Base-by-base conservation (phyloP, 1,140 invertebrate species). In the Sarcophaga peregrina region DNA sequence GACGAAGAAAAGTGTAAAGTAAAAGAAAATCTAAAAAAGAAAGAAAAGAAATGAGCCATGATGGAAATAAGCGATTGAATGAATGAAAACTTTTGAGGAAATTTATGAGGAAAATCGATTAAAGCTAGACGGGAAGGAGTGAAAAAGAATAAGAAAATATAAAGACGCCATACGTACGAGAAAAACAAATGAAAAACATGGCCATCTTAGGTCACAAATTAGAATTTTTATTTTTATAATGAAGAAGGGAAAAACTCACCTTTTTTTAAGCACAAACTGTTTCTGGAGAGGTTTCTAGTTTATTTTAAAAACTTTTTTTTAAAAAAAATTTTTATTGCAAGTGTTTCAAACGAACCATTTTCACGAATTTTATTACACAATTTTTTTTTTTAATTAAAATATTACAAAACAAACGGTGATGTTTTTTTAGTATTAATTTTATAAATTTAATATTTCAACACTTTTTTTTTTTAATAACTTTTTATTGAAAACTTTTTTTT, bases 291-390 rank as follows among this genome's bases (percentile, higher is more conserved):
- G 20, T 68, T 68, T 9, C 17, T 20, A 68, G 9, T 68, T 68
- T 62, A n/a, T 8, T 62, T 68, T 20, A 25, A 6, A 20, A 68
- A 68, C 20, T 37, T 20, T 68, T 76, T 37, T 74, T 74, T 74
- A 46, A 2, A 37, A 37, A 37, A 6, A 20, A 50, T 78, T 50
- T 45, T n/a, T 78, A 52, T 87, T 87, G 87, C 72, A 86, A 88
- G 86, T 88, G 87, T 88, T 88, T 88, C 87, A 88, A 88, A 62
- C 87, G 87, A 84, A 87, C 87, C 87, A 88, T 81, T 81, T 81
- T 81, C 10, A 47, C 75, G 25, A 78, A 20, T 50, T 72, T 72
- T 72, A 37, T 72, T 25, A 78, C 75, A 48, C 52, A 72, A 81
- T 73, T 83, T 84, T 84, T 83, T 84, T 84, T 85, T 13, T 50